Evolutionary conservation across 2,113 vertebrate genomes (phyloP), one percentile per base, ranked within the genome.

Genomic region (Heliornis fulica): DNA sequence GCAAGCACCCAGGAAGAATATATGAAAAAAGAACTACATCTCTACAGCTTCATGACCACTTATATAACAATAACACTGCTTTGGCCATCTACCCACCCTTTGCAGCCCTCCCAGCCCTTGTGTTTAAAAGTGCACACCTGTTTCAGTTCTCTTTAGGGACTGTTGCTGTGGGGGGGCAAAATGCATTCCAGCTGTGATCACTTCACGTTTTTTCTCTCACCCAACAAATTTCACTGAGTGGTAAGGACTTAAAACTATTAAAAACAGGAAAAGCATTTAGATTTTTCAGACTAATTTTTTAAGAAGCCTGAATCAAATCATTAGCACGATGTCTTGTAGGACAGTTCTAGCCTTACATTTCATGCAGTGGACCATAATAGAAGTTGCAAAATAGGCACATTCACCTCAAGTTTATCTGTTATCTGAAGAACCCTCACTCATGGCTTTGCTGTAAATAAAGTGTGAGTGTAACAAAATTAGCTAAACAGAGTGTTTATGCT

Each of bases 381-480:
- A 25, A 56, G 21, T 29, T 75, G 28, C 20, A 71, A 57, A 86
- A 77, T 13, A 19, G 26, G 18, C 9, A 5, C n/a, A n/a, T n/a
- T n/a, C n/a, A n/a, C n/a, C n/a, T n/a, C 12, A 13, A 45, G 21
- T 50, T 94, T 56, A 29, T 38, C 38, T 71, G 14, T 61, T 91
- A 18, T 9, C 31, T 70, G 60, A 65, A 75, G 56, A 81, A 15
- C 54, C 87, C 53, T 97, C 90, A 83, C 83, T 88, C 66, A 31
- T 89, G 82, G 81, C 90, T 97, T 95, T 97, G 95, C 83, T 95
- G 72, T 90, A 89, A 96, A 94, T 90, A 89, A 96, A 94, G 48
- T 78, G 56, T 90, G 95, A 83, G 41, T 83, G 36, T n/a, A 89
- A 81, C 77, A 97, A 95, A 97, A 94, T 87, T 95, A 96, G 87